Percentiles rank a stretch among this genome's conserved stretches.
Evolutionary conservation across 2,888 invertebrate genomes (phyloP).

Genomic region (Drosophila neutralis): DNA sequence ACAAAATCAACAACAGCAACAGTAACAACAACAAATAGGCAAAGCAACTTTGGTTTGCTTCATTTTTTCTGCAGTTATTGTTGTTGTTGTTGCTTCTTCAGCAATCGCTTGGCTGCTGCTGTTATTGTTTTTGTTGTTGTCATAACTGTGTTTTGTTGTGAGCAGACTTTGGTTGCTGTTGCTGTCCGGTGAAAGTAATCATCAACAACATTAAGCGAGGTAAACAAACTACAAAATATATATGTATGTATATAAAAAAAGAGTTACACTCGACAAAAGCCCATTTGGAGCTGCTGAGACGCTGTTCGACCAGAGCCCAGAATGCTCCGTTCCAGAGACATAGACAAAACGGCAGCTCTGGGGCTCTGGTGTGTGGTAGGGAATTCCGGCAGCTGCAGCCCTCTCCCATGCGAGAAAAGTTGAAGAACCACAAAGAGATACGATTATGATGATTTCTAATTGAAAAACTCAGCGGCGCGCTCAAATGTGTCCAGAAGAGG

Average conservation of each 20-base stretch:
- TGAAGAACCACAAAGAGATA: slow-evolving; percentile 66
- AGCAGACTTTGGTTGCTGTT: slow-evolving; percentile 59
- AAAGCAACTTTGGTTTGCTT: slow-evolving; percentile 53
- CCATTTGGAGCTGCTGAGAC: slow-evolving; percentile 37
- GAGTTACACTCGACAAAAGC: slow-evolving; percentile 70
- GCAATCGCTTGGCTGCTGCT: slow-evolving; percentile 51
- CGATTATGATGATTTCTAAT: slow-evolving; percentile 78
- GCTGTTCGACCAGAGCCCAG: slow-evolving; percentile 35
- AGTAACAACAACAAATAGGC: slow-evolving; percentile 47
- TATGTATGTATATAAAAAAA: slow-evolving; percentile 43
- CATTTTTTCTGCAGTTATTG: slow-evolving; percentile 41
- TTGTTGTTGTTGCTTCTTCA: slow-evolving; percentile 43
- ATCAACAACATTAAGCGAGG: slow-evolving; percentile 70
- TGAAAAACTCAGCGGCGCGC: slow-evolving; percentile 69
- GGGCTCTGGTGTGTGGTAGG: slow-evolving; percentile 26
- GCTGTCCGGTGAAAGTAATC: slow-evolving; percentile 79
- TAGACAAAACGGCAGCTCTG: slow-evolving; percentile 40
- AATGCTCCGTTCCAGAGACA: slow-evolving; percentile 30
- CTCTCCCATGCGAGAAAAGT: slow-evolving; percentile 31
- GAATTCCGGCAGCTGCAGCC: slow-evolving; percentile 55
- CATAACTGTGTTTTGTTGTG: slow-evolving; percentile 74
- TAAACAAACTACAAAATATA: slow-evolving; percentile 60
- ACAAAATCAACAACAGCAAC: slow-evolving; percentile 33
- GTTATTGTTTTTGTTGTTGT: slow-evolving; percentile 59
- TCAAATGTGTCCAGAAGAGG: slow-evolving; percentile 48